Base-by-base conservation (phyloP, 2,797 vertebrate genomes). In the Urophycis tenuis region DNA sequence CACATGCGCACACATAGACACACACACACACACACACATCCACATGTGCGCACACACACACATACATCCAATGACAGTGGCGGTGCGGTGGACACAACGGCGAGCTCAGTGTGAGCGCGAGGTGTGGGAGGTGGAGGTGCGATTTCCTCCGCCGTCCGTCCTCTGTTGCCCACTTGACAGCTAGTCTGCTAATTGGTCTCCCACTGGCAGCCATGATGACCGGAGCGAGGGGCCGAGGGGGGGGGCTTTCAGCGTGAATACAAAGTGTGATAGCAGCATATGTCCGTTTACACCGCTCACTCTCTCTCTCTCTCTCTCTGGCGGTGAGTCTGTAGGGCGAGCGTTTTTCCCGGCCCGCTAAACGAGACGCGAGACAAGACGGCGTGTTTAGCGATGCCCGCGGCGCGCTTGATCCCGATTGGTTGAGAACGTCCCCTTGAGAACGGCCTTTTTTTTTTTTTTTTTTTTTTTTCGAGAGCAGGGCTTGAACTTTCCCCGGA, bases 101-200 rank as follows among this genome's bases (percentile, higher is more conserved):
- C 77, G 14, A 81, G 79, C 80, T 82, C 82, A 86, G 89, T 1
- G 76, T 34, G 90, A 83, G 84, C 87, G 86, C 80, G 70, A 76
- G 72, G 83, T 84, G 81, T 83, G 80, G 31, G 80, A 80, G 84
- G 82, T 82, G 84, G 87, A 91, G 87, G 87, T 91, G 89, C 83
- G 89, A 89, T 91, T 90, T 89, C 90, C 87, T 78, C 89, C 88
- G 89, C 85, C 3, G 87, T 76, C 75, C 77, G 25, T 36, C 76
- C 78, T 82, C 77, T 49, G 87, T 82, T 83, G 82, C 77, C 77
- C 17, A 84, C 79, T 87, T 88, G 88, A 85, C 89, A 89, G 87
- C 83, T 82, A 70, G 83, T 83, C 83, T 78, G 81, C 87, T 92
- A 91, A 92, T 91, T 91, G 90, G 87, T 77, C 86, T 88, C 91